Conservation (phyloP, 2,888 invertebrate genomes). For the Chloromyia formosa region DNA sequence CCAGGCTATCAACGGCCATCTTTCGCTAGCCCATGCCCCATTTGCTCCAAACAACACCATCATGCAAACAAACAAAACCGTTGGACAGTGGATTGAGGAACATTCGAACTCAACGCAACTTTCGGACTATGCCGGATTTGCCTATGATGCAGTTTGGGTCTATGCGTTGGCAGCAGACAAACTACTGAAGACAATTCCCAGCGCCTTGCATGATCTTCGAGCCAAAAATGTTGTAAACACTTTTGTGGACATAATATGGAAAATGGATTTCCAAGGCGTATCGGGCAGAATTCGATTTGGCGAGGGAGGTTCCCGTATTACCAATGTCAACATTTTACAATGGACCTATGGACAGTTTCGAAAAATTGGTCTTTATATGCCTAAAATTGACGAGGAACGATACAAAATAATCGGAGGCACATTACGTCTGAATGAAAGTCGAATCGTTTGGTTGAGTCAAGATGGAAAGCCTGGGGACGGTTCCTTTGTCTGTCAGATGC, state of each 20-base stretch:
- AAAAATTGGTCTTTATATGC: conserved; percentile 69
- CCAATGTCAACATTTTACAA: conserved; percentile 70
- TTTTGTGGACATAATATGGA: conserved; percentile 70
- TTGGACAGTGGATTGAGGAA: conserved; percentile 69
- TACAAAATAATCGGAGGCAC: conserved; percentile 66
- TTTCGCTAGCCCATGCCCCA: conserved; percentile 74
- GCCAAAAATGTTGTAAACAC: conserved; percentile 56
- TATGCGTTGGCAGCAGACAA: conserved; percentile 77
- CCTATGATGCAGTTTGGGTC: conserved; percentile 85
- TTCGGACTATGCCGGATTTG: conserved; percentile 77
- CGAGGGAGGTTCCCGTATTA: conserved; percentile 74
- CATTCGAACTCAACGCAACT: conserved; percentile 57
- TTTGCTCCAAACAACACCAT: conserved; percentile 70
- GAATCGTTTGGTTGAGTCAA: conserved; percentile 72
- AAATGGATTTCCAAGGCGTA: conserved; percentile 77
- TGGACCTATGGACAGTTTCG: conserved; percentile 66
- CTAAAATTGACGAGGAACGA: conserved; percentile 62
- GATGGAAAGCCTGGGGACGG: conserved; percentile 77
- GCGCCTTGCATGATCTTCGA: conserved; percentile 54
- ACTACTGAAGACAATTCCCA: conserved; percentile 66
- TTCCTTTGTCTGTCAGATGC: conserved; percentile 72
- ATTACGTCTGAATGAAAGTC: conserved; percentile 67
- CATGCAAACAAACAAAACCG: conserved; percentile 73
- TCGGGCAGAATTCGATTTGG: conserved; percentile 77
- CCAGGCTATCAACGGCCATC: conserved; percentile 76